phyloP scores from a whole-genome alignment of 2,113 vertebrate species.

The Scomber colias region DNA sequence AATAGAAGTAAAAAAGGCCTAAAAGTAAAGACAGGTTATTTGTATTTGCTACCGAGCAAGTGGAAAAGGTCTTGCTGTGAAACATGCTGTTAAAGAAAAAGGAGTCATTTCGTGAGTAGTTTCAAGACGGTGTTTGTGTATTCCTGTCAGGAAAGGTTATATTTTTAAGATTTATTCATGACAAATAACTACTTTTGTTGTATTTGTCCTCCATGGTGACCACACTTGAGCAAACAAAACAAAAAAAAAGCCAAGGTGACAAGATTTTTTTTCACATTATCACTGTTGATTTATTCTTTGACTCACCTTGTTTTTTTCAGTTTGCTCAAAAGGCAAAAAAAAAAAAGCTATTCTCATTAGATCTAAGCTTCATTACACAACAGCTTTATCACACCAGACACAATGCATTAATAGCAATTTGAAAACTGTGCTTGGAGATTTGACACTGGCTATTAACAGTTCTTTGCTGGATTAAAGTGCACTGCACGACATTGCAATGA shows the following conservation, averaged over 20 bases:
- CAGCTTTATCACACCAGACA: slow-evolving; percentile 3
- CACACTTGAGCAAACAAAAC: slow-evolving; percentile 27
- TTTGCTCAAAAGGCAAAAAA: neutral
- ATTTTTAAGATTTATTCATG: slow-evolving; percentile 9
- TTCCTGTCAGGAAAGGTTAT: slow-evolving; percentile 26
- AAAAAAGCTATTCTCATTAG: neutral
- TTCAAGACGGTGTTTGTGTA: slow-evolving; percentile 36
- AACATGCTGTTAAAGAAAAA: slow-evolving; percentile 44
- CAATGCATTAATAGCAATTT: slow-evolving; percentile 7
- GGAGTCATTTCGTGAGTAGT: slow-evolving; percentile 33
- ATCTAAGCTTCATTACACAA: neutral
- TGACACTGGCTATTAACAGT: neutral
- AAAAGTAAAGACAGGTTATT: slow-evolving; percentile 44
- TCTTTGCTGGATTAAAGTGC: neutral
- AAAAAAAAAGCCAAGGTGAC: slow-evolving; percentile 35
- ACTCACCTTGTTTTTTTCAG: neutral
- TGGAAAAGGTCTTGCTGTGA: slow-evolving; percentile 52
- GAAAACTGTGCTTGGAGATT: neutral
- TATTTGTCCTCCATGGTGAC: slow-evolving; percentile 24
- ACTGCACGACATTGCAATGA: neutral
- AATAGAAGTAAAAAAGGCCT: slow-evolving; percentile 29
- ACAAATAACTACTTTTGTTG: slow-evolving; percentile 31
- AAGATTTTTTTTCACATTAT: slow-evolving; percentile 20
- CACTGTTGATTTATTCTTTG: neutral
- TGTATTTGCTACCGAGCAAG: slow-evolving; percentile 47